These are phyloP conservation scores for Aldrovandia affinis DNA, from an alignment of 2,797 vertebrate species.

Conservation along the genomic window DNA sequence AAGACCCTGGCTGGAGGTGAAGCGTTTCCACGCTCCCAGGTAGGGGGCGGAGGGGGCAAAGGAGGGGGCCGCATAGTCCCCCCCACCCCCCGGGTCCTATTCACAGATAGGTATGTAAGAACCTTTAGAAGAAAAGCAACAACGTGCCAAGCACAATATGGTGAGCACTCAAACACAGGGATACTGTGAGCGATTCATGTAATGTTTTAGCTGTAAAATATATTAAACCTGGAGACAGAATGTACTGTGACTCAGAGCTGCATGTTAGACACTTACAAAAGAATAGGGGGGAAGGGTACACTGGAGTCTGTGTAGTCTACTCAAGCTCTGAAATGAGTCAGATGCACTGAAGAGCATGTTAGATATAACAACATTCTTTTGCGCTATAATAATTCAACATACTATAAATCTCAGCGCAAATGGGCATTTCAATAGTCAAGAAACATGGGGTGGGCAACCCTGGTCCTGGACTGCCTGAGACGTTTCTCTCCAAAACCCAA, in stretches of 20 bases:
- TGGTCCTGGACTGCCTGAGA: background rate
- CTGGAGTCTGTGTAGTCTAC: background rate
- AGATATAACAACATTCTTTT: background rate
- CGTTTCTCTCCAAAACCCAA: background rate
- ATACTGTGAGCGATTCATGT: background rate
- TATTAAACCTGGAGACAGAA: background rate
- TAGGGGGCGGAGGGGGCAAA: constrained; percentile 21
- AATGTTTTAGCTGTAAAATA: constrained; percentile 1
- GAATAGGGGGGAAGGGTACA: background rate
- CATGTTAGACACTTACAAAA: background rate
- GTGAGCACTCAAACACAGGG: constrained; percentile 32
- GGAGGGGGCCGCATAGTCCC: background rate
- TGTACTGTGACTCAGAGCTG: constrained; percentile 2
- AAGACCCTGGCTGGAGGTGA: constrained; percentile 37
- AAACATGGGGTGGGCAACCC: background rate
- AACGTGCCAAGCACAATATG: constrained; percentile 15
- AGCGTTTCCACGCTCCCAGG: constrained; percentile 18
- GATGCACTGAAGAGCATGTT: background rate
- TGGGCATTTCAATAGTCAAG: background rate
- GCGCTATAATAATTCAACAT: background rate
- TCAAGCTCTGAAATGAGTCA: background rate
- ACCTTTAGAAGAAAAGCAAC: constrained; percentile 19
- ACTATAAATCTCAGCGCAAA: background rate
- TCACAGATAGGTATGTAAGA: constrained; percentile 49
- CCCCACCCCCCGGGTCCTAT: constrained; percentile 4